phyloP scores from a whole-genome alignment of 1,140 invertebrate species.

The Macrosteles quadrilineatus region DNA sequence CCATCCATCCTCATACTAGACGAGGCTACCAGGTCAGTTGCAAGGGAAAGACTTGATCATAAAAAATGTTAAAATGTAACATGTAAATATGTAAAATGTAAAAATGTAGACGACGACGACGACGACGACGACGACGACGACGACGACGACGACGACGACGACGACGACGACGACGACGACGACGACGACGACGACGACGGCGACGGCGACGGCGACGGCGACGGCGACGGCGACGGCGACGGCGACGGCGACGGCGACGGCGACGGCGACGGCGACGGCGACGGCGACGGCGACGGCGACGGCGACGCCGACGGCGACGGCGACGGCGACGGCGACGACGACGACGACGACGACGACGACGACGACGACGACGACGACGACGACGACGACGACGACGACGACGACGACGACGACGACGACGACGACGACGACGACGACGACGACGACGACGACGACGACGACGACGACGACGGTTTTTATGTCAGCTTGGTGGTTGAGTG shows the following conservation, averaged over 20 bases:
- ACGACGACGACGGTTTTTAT: no score
- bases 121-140: no score
- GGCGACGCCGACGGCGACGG: background rate
- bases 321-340: slow-evolving; percentile 10
- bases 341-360: background rate
- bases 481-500: no score
- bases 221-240: background rate
- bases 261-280: background rate
- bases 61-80: no score
- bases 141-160: background rate
- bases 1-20: no score
- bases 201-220: background rate
- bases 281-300: background rate
- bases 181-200: background rate
- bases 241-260: background rate
- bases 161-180: background rate
- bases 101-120: no score
- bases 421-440: background rate
- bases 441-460: background rate
- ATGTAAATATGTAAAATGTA: no score
- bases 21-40: no score
- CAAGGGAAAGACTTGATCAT: no score
- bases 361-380: background rate
- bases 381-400: background rate
- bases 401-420: background rate